Conservation (phyloP, 2,113 vertebrate genomes). For the Dipodomys ordii region DNA sequence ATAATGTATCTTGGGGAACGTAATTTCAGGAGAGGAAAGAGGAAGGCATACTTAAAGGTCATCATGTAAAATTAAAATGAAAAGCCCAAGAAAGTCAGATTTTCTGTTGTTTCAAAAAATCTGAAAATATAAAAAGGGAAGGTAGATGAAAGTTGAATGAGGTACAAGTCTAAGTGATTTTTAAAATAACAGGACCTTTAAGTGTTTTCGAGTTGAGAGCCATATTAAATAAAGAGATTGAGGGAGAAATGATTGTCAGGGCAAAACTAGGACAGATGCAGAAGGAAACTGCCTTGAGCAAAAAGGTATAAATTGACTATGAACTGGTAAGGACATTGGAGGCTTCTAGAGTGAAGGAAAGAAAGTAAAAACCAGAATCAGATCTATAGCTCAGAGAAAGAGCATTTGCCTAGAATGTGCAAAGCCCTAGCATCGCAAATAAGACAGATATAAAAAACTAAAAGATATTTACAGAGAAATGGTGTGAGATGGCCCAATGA, state of each 20-base stretch:
- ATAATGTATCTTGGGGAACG: neutral
- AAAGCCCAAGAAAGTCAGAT: neutral
- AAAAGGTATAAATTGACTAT: conserved; percentile 20
- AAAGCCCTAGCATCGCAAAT: neutral
- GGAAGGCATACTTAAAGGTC: conserved; percentile 3
- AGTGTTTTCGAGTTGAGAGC: neutral
- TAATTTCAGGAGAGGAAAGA: neutral
- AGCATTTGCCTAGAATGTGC: too few relatives aligned
- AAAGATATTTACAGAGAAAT: conserved; percentile 74
- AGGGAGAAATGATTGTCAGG: conserved; percentile 31
- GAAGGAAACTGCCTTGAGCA: neutral
- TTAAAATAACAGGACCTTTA: conserved; percentile 47
- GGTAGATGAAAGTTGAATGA: neutral
- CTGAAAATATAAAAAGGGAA: neutral
- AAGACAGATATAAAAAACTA: conserved; percentile 9
- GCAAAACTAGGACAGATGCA: conserved; percentile 9
- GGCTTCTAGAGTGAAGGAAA: conserved; percentile 41
- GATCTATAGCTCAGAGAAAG: too few relatives aligned
- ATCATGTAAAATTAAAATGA: conserved; percentile 21
- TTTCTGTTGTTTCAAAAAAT: conserved; percentile 38
- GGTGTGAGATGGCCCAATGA: conserved; percentile 60
- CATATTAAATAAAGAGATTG: conserved; percentile 41
- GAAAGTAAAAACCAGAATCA: conserved; percentile 9
- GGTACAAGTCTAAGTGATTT: neutral
- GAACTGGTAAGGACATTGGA: conserved; percentile 5